These are phyloP conservation scores for Adineta ricciae DNA, from an alignment of 2,888 invertebrate genomes.

Conservation along the genomic window DNA sequence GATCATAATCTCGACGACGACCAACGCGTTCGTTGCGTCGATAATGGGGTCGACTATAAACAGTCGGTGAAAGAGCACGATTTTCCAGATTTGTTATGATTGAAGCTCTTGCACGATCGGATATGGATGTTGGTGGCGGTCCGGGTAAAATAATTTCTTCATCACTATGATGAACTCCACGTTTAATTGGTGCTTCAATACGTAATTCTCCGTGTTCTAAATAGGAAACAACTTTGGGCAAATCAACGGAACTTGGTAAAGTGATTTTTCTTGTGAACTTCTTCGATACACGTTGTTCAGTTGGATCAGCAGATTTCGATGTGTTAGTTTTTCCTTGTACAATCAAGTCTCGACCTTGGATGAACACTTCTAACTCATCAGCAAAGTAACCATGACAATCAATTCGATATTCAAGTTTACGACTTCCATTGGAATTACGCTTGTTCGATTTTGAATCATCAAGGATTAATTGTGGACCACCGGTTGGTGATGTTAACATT, in stretches of 20 bases:
- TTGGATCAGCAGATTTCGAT: background rate
- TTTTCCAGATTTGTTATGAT: background rate
- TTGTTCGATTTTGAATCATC: background rate
- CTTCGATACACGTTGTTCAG: background rate
- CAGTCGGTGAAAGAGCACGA: background rate
- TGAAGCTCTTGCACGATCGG: background rate
- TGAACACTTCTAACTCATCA: background rate
- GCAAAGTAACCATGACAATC: background rate
- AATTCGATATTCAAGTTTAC: conserved; percentile 17
- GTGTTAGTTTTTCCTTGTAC: background rate
- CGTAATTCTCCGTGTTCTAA: conserved; percentile 19
- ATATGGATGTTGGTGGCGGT: background rate
- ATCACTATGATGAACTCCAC: background rate
- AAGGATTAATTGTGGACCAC: background rate
- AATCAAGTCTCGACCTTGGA: background rate
- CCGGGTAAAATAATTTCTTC: background rate
- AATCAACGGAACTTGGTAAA: background rate
- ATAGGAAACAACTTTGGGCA: background rate
- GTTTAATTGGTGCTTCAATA: conserved; percentile 7
- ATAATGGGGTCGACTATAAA: background rate
- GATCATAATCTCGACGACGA: background rate
- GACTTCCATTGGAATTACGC: background rate
- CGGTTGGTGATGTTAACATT: conserved; percentile 14
- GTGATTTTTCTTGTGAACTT: conserved; percentile 5
- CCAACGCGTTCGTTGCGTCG: background rate